Conservation (phyloP, 2,888 invertebrate species). For the Philereme vetulata region DNA sequence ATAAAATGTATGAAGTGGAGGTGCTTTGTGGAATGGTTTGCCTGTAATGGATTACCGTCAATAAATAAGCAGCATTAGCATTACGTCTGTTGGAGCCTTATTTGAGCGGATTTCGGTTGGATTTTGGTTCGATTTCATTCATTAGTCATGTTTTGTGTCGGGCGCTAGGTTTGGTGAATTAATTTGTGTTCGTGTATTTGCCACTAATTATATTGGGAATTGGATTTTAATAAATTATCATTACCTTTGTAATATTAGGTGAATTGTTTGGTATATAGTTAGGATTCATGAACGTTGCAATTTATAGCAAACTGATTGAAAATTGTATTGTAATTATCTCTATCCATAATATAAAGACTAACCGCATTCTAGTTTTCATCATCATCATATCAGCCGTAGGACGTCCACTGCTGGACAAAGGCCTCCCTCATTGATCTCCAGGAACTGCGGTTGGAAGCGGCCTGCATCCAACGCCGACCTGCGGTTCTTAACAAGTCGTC, state of each 20-base stretch:
- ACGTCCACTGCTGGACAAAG: no score
- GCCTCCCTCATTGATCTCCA: no score
- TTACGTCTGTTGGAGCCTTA: slow-evolving; percentile 59
- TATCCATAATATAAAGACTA: no score
- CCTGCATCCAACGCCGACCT: no score
- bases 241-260: neutral
- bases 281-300: slow-evolving; percentile 2
- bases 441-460: no score
- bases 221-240: slow-evolving; percentile 14
- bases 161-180: slow-evolving; percentile 44
- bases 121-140: slow-evolving; percentile 61
- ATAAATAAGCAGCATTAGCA: slow-evolving; percentile 73
- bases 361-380: no score
- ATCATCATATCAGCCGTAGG: no score
- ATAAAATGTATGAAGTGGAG: slow-evolving; percentile 13
- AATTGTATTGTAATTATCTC: no score
- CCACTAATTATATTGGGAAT: slow-evolving; percentile 20
- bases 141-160: slow-evolving; percentile 55
- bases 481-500: no score
- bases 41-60: slow-evolving; percentile 69
- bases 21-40: slow-evolving; percentile 44
- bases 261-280: neutral
- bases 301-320: no score
- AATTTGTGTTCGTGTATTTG: slow-evolving; percentile 37
- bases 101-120: slow-evolving; percentile 69